These are phyloP conservation scores for Suillia variegata DNA, from an alignment of 2,888 invertebrate species.

Conservation along the genomic window DNA sequence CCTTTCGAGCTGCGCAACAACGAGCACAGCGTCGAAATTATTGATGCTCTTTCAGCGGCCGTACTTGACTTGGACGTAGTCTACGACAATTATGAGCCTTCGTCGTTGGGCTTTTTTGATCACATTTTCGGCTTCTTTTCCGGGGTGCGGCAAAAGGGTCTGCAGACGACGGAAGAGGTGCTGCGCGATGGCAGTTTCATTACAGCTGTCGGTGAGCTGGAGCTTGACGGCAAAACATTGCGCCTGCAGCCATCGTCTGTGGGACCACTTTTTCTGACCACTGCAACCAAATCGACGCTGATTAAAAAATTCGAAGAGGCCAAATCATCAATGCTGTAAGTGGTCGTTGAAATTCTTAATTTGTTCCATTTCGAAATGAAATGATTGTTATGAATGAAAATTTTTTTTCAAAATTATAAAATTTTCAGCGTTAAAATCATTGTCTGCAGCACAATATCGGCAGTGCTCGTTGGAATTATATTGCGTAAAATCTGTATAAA, in stretches of 20 bases:
- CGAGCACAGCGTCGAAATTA: slow-evolving; percentile 71
- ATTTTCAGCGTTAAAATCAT: slow-evolving; percentile 64
- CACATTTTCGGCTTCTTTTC: slow-evolving; percentile 85
- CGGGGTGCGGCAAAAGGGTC: slow-evolving; percentile 80
- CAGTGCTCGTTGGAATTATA: slow-evolving; percentile 64
- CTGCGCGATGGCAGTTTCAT: slow-evolving; percentile 80
- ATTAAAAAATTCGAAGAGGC: slow-evolving; percentile 75
- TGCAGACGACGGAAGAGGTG: slow-evolving; percentile 88
- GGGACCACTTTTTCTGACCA: slow-evolving; percentile 80
- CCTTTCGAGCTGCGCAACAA: slow-evolving; percentile 77
- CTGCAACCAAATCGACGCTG: slow-evolving; percentile 76
- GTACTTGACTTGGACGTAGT: slow-evolving; percentile 78
- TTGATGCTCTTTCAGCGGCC: slow-evolving; percentile 77
- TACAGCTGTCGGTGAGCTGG: slow-evolving; percentile 80
- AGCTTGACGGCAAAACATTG: slow-evolving; percentile 69
- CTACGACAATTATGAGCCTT: slow-evolving; percentile 79
- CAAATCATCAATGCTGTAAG: slow-evolving; percentile 71
- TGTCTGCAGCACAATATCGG: slow-evolving; percentile 66
- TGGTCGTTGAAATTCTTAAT: not conserved
- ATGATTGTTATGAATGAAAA: not conserved
- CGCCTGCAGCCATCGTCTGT: slow-evolving; percentile 76
- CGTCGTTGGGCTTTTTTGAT: slow-evolving; percentile 75
- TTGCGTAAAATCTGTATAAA: slow-evolving; percentile 64
- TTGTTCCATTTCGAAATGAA: not conserved
- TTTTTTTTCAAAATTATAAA: not conserved